A percentile compares a stretch with the other conserved stretches of the same genome.
Evolutionary conservation across 2,113 vertebrate genomes (phyloP).

Genomic region (Anser brachyrhynchus): DNA sequence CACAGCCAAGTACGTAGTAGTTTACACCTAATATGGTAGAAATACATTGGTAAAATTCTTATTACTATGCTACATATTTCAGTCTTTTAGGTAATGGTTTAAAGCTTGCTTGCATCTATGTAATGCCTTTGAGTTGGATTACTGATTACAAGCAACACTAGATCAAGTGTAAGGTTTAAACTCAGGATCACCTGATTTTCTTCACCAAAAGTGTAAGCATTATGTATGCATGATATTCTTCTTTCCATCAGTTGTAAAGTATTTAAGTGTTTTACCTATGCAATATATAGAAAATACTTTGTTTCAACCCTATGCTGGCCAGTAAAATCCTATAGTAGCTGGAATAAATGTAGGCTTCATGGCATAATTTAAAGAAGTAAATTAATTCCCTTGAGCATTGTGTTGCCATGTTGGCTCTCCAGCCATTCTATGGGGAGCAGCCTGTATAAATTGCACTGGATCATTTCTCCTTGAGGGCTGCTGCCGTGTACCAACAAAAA

Average conservation of each 20-base stretch:
- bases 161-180: background rate
- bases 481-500: background rate
- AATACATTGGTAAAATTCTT: background rate
- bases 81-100: background rate
- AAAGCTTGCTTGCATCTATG: rapidly evolving
- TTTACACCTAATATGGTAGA: background rate
- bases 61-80: background rate
- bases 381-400: rapidly evolving
- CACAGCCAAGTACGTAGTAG: background rate
- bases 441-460: background rate
- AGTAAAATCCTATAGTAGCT: background rate
- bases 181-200: background rate
- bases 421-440: background rate
- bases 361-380: background rate
- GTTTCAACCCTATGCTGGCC: background rate
- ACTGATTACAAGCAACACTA: background rate
- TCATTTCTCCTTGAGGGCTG: background rate
- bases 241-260: background rate
- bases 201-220: background rate
- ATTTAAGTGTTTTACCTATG: background rate
- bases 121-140: background rate
- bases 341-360: background rate
- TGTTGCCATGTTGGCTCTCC: background rate
- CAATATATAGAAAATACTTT: background rate
- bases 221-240: background rate